phyloP scores from a whole-genome alignment of 2,113 vertebrate species.

The Misgurnus anguillicaudatus region DNA sequence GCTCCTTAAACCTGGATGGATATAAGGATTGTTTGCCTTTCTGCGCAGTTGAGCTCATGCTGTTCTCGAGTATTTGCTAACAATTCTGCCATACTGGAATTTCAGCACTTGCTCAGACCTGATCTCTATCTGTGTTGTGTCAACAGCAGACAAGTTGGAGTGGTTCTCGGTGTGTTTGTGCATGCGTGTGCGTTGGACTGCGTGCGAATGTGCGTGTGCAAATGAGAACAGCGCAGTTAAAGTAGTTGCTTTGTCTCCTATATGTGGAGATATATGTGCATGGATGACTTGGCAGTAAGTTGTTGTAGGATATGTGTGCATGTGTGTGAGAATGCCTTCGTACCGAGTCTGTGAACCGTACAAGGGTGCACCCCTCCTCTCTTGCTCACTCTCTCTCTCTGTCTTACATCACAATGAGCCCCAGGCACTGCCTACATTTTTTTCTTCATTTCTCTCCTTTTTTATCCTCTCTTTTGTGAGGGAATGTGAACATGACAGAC shows the following conservation, averaged over 20 bases:
- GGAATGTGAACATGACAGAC: constrained; percentile 62
- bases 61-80: constrained; percentile 75
- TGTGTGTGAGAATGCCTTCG: constrained; percentile 49
- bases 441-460: constrained; percentile 66
- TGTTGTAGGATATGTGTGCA: constrained; percentile 27
- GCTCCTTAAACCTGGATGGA: constrained; percentile 39
- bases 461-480: constrained; percentile 67
- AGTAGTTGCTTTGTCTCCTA: constrained; percentile 38
- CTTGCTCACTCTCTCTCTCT: constrained; percentile 54
- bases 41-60: constrained; percentile 68
- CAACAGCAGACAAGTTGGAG: constrained; percentile 79
- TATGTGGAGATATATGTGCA: constrained; percentile 42
- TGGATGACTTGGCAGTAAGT: constrained; percentile 40
- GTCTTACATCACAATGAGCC: constrained; percentile 79
- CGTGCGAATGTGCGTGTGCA: constrained; percentile 14
- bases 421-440: constrained; percentile 76
- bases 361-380: constrained; percentile 65
- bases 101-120: constrained; percentile 85
- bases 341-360: constrained; percentile 63
- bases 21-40: constrained; percentile 50
- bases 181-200: constrained; percentile 17
- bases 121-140: constrained; percentile 84
- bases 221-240: constrained; percentile 2
- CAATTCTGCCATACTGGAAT: constrained; percentile 83
- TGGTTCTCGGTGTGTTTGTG: constrained; percentile 40